Conservation (phyloP, 2,797 vertebrate species). For the Enteromius argenteus region DNA sequence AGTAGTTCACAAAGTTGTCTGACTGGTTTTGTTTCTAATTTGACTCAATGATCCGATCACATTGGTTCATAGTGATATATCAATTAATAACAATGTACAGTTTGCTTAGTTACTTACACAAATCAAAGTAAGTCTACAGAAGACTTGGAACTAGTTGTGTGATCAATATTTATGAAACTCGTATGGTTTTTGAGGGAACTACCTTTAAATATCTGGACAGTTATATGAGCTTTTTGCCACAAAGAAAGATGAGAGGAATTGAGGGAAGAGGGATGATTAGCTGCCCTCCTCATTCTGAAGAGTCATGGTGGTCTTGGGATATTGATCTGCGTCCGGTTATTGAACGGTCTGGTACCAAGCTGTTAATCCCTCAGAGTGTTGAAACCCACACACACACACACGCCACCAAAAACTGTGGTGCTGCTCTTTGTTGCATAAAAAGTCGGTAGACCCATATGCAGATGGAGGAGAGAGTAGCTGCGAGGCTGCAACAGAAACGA, state of each 20-base stretch:
- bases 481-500: conserved; percentile 25
- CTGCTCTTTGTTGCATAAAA: conserved; percentile 25
- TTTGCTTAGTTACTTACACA: background rate
- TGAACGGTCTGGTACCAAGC: background rate
- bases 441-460: conserved; percentile 28
- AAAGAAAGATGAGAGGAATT: background rate
- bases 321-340: conserved; percentile 53
- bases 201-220: background rate
- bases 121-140: background rate
- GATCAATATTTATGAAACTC: background rate
- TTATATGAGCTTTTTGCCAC: conserved; percentile 8
- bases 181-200: background rate
- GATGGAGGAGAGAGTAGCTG: conserved; percentile 11
- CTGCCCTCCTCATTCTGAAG: conserved; percentile 24
- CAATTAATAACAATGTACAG: background rate
- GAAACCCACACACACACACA: conserved; percentile 19
- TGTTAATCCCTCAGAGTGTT: conserved; percentile 30
- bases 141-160: background rate
- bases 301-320: conserved; percentile 35
- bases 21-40: background rate
- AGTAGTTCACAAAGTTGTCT: background rate
- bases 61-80: background rate
- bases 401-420: background rate
- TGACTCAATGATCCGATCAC: background rate
- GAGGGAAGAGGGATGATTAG: conserved; percentile 34